Conservation (phyloP, 2,113 vertebrate genomes). For the Bombycilla garrulus region DNA sequence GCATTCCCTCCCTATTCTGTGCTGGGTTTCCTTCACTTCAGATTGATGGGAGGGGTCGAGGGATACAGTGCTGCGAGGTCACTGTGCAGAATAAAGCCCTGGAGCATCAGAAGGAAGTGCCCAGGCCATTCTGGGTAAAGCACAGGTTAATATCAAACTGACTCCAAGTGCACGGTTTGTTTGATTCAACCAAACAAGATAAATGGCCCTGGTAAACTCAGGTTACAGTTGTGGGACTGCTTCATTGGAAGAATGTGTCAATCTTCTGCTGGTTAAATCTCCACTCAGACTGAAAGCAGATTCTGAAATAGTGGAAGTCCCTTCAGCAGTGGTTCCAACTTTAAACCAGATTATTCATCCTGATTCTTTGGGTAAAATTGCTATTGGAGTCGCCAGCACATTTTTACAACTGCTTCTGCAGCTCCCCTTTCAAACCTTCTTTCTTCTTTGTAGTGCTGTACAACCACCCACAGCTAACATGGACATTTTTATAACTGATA, state of each 20-base stretch:
- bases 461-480: background rate
- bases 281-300: background rate
- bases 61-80: background rate
- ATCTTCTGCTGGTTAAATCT: background rate
- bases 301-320: background rate
- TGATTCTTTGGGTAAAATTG: background rate
- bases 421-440: background rate
- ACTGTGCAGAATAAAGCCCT: background rate
- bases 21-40: background rate
- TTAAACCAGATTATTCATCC: background rate
- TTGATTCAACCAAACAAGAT: background rate
- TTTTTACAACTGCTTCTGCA: background rate
- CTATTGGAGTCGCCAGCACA: background rate
- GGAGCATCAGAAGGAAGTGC: background rate
- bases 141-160: background rate
- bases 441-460: background rate
- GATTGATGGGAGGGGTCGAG: background rate
- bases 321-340: background rate
- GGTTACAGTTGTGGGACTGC: background rate
- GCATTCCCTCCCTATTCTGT: background rate
- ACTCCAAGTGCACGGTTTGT: background rate
- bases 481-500: background rate
- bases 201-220: background rate
- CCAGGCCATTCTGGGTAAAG: background rate
- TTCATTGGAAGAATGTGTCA: background rate